Conservation (phyloP, 2,113 vertebrate genomes). For the Epinephelus lanceolatus region DNA sequence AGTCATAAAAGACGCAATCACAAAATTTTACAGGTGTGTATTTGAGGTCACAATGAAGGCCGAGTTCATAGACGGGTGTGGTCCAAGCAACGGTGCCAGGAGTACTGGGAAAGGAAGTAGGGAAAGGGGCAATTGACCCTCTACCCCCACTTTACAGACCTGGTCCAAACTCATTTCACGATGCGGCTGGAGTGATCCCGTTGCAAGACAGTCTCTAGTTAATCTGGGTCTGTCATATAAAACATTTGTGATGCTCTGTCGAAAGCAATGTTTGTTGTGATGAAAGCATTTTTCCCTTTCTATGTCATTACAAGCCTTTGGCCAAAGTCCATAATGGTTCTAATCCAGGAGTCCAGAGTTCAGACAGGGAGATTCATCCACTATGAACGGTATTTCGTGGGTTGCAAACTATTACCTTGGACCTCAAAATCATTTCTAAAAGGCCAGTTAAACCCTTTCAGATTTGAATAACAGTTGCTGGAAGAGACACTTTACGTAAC, state of each 20-base stretch:
- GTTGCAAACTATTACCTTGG: slow-evolving; percentile 1
- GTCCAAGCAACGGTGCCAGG: no score
- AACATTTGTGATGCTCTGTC: background rate
- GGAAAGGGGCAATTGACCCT: no score
- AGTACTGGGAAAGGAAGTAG: no score
- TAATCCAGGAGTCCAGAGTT: slow-evolving; percentile 23
- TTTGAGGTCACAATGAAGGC: no score
- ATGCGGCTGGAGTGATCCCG: no score
- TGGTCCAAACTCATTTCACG: no score
- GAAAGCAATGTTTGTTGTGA: background rate
- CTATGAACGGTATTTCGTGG: background rate
- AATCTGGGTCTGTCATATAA: no score
- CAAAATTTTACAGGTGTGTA: no score
- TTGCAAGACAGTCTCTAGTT: no score
- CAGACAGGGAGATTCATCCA: background rate
- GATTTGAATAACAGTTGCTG: background rate
- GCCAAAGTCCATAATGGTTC: slow-evolving; percentile 11
- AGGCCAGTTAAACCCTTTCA: slow-evolving; percentile 21
- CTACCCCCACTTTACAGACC: no score
- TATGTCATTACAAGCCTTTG: slow-evolving; percentile 1
- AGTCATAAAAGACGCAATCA: no score
- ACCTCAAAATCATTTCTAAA: slow-evolving; percentile 34
- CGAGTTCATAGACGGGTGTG: no score
- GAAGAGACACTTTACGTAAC: slow-evolving; percentile 1
- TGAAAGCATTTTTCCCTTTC: slow-evolving; percentile 20